Base-by-base conservation (phyloP, 2,888 invertebrate genomes). In the Drosophila borealis region DNA sequence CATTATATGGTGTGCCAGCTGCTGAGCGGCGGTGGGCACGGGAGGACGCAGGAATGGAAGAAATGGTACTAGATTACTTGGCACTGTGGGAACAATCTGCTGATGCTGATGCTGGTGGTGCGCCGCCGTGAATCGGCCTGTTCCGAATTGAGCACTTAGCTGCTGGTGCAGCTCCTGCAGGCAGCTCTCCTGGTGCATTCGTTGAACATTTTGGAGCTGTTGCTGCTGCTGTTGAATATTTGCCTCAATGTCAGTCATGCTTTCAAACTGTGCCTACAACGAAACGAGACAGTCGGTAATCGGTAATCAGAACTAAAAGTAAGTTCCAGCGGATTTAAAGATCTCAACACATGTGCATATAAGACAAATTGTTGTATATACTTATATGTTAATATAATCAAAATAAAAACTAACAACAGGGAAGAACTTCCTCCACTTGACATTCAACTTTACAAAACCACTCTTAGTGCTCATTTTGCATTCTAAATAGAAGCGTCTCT, bases 1-100 rank as follows among this genome's bases (percentile, higher is more conserved):
- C 17, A 81, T 64, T 13, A 77, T 51, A 5, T 74, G 17, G 17
- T 17, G 79, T 6, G 95, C 94, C 59, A 95, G 94, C 51, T 88
- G 85, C 70, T 88, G 88, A 19, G 68, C 21, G 39, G 87, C 66
- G 21, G 21, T 48, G 5, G 89, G 87, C 45, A 86, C 80, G n/a
- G 90, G 86, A 10, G 92, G 92, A 21, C 89, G 83, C 49, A 91
- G 60, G 64, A 92, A 92, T 61, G 91, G 91, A 39, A 92, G 74
- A 71, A 92, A 92, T 54, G 92, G 89, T 45, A 91, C 83, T 51
- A 92, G 78, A 59, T 82, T 75, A 65, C 68, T 69, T 56, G 77
- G 51, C 37, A 59, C 33, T 9, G 64, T 41, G 41, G 46, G 25
- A 34, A 72, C 42, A 17, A 63, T 17, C 37, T 67, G 50, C n/a